These are phyloP conservation scores for Phrynosoma blainvillii DNA, from an alignment of 2,113 vertebrate genomes.

Conservation along the genomic window DNA sequence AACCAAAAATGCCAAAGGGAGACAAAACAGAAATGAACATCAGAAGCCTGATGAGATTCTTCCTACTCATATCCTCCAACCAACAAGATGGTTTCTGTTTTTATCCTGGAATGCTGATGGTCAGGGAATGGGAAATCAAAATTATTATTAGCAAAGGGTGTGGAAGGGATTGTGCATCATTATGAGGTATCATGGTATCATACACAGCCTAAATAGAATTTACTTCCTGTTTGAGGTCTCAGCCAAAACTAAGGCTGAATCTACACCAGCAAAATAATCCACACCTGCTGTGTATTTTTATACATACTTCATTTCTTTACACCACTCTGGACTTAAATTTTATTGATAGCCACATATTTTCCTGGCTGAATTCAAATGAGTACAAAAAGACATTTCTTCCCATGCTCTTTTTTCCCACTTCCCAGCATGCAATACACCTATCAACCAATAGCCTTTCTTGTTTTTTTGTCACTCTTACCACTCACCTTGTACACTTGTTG, in stretches of 20 bases:
- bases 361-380: no score
- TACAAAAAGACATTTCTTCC: no score
- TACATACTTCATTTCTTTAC: no score
- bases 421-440: no score
- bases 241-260: neutral
- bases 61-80: neutral
- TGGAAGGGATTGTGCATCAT: neutral
- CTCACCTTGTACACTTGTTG: no score
- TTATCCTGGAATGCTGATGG: neutral
- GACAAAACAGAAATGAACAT: neutral
- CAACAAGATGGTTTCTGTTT: neutral
- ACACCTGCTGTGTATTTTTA: neutral
- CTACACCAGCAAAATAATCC: neutral
- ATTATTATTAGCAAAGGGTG: neutral
- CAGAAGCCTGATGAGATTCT: neutral
- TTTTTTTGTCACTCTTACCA: no score
- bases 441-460: no score
- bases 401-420: no score
- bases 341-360: no score
- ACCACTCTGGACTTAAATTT: no score
- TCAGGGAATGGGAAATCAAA: neutral
- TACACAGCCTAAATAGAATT: no score
- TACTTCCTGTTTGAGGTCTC: neutral
- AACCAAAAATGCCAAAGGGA: neutral
- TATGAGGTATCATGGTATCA: neutral